Base-by-base conservation (phyloP, 2,888 invertebrate species). In the Sarcophaga subvicina region DNA sequence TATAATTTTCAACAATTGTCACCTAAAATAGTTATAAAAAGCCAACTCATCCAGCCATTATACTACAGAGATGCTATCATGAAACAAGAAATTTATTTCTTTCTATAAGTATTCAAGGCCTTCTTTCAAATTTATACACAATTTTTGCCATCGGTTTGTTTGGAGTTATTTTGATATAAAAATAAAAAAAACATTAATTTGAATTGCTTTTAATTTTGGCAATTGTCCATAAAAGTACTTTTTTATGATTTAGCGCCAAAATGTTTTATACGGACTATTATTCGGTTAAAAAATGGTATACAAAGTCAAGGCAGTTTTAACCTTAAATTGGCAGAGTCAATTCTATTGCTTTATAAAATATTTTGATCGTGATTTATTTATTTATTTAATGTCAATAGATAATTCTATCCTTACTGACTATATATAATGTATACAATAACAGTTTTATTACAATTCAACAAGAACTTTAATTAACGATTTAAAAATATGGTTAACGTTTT, bases 221-320 rank as follows among this genome's bases (percentile, higher is more conserved):
- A 62, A 45, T 76, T 71, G 63, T 49, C 71, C 67, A 27, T 20
- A 73, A 67, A 20, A 70, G 17, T 45, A 67, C 8, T 37, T 12
- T 54, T 14, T 54, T 54, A 14, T 54, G 3, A 8, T 54, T 54
- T 54, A 54, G 54, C 54, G 14, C 54, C 54, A 54, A 14, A 54
- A 54, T 14, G 12, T 49, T 11, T 59, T n/a, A 27, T 45, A 64
- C 49, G 5, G 20, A 83, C n/a, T 17, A 66, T 20, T 45, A 54
- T 54, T 70, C 69, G 71, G 37, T 60, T 27, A 60, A 60, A 60
- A 70, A 37, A 70, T 78, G 67, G 67, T 59, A 47, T 27, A 59
- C 69, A 75, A 25, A 77, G 73, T 62, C 85, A 85, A 85, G 80
- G 85, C 59, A 71, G 72, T 22, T 47, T 17, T 37, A 47, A 47